Evolutionary conservation across 2,113 vertebrate genomes (phyloP), one percentile per base, ranked within the genome.

Genomic region (Phycodurus eques): DNA sequence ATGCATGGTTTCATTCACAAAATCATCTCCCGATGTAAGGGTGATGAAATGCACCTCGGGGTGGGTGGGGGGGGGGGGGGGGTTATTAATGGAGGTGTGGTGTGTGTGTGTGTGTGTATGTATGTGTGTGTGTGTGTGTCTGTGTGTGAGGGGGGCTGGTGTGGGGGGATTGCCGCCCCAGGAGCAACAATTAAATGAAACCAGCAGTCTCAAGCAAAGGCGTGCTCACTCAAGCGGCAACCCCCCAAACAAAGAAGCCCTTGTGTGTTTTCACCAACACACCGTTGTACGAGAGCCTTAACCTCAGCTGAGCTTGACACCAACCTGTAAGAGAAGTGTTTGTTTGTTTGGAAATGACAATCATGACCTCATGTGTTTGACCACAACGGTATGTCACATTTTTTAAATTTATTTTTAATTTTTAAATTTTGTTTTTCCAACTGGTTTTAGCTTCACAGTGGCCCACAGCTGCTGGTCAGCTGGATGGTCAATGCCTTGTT

Each of bases 1-100:
- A 88, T 84, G 93, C 93, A 93, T 94, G 93, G 93, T 93, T 96
- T 95, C 92, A 93, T 94, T 95, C 94, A 94, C 94, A 96, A 95
- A 94, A 93, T 93, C 93, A 93, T 95, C 93, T 94, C 92, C 92
- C 91, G 87, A 92, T 89, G 92, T 91, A 92, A 90, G 89, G 89
- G 74, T 89, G 93, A 92, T 93, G 93, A 92, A 93, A 93, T 92
- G 92, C 92, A 93, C 9, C 27, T 27, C 27, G 27, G 27, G 14
- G 94, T 8, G 51, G 12, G 27, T n/a, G 89, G 87, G 89, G 88
- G 86, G 93, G n/a, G n/a, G 14, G 94, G 89, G 87, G 89, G 88
- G 86, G 93, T 91, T 22, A 71, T 87, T 91, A 93, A 86, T 31
- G 7, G 31, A 61, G 59, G 59, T 61, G 22, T 22, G 20, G 39